These are phyloP conservation scores for Megalopta genalis DNA, from an alignment of 1,140 invertebrate species.

Conservation along the genomic window DNA sequence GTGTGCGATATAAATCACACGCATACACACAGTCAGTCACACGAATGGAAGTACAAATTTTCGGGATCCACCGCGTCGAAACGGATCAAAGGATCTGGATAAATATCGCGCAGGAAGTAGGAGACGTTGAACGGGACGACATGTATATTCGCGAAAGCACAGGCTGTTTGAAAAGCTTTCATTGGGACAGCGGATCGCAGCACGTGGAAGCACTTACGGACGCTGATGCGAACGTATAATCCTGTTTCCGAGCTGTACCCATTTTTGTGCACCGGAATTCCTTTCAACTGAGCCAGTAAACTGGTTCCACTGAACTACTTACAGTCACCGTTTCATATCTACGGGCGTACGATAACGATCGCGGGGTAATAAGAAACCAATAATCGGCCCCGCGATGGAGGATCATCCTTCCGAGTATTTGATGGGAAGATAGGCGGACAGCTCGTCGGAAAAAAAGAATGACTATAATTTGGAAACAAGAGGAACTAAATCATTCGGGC, in stretches of 20 bases:
- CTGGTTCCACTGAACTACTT: conserved; percentile 5
- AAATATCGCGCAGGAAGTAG: not conserved
- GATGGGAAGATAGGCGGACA: not conserved
- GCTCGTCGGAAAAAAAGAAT: not conserved
- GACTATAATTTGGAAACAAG: conserved; percentile 2
- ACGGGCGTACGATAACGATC: not conserved
- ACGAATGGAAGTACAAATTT: not conserved
- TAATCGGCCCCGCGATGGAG: not conserved
- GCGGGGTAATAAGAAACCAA: not conserved
- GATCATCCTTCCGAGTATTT: not conserved
- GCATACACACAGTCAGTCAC: too few species aligned
- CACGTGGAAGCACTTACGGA: not conserved
- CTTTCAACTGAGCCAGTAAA: conserved; percentile 2
- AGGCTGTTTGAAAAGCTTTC: conserved; percentile 1
- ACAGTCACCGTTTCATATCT: not conserved
- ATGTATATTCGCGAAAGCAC: not conserved
- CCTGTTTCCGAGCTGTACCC: not conserved
- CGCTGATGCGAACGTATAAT: not conserved
- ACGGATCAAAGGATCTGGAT: not conserved
- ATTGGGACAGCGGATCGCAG: not conserved
- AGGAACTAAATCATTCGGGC: not conserved
- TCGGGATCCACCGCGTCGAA: not conserved
- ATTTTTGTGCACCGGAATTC: not conserved
- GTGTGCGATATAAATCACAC: too few species aligned
- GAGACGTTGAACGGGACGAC: not conserved